phyloP scores from a whole-genome alignment of 2,888 invertebrate species.

The Mythimna loreyi region DNA sequence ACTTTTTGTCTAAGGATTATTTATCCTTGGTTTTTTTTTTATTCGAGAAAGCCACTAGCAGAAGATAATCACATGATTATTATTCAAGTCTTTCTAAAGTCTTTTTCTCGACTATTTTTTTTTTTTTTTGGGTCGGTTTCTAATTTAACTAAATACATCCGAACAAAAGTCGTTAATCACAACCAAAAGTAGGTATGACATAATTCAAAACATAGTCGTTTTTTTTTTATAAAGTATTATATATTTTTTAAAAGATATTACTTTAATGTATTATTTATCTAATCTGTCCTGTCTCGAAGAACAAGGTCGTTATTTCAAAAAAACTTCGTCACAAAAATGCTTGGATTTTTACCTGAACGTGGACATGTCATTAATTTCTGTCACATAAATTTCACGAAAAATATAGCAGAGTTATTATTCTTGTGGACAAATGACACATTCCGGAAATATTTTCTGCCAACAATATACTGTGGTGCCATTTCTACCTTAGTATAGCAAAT shows the following conservation, averaged over 20 bases:
- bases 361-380: conserved; percentile 45
- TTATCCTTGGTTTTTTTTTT: too few species aligned
- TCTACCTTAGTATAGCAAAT: neutral
- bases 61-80: too few species aligned
- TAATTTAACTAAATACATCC: neutral
- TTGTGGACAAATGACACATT: conserved; percentile 4
- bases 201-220: neutral
- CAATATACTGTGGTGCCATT: neutral
- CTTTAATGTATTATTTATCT: neutral
- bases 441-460: conserved; percentile 5
- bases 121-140: neutral
- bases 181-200: neutral
- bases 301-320: conserved; percentile 20
- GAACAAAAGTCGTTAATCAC: too few species aligned
- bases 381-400: conserved; percentile 29
- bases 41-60: too few species aligned
- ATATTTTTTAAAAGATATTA: neutral
- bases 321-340: conserved; percentile 20
- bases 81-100: too few species aligned
- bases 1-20: too few species aligned
- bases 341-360: conserved; percentile 17
- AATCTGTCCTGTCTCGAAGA: neutral
- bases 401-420: conserved; percentile 9
- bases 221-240: neutral
- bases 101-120: too few species aligned